Evolutionary conservation across 2,113 vertebrate genomes (phyloP), one percentile per base, ranked within the genome.

Genomic region (Malurus melanocephalus): DNA sequence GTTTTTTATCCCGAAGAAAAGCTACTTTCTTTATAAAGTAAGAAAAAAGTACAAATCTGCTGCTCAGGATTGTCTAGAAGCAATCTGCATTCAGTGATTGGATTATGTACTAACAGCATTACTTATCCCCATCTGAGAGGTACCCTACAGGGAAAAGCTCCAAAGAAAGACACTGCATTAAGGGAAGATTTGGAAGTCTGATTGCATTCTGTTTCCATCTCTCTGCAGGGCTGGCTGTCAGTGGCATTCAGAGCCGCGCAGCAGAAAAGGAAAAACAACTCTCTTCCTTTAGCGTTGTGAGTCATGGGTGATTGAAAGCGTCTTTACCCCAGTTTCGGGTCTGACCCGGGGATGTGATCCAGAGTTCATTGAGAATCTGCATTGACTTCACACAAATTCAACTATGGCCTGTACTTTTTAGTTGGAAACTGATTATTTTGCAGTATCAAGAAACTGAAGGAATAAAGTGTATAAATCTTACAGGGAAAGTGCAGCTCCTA

Each of bases 21-120:
- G 4, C 38, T 76, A 87, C 51, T 87, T 93, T 48, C n/a, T 72
- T 76, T 62, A 65, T 61, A 69, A 89, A 84, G 32, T 48, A 53
- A 26, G 33, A 35, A 46, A 16, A 9, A 40, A 33, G 19, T 22
- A 53, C 21, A 55, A 75, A 59, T 76, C 69, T 73, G 26, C 48
- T 82, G 14, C 64, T 88, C 43, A 32, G 80, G 52, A 65, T 66
- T 90, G 66, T 91, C 80, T 84, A 81, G 77, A 59, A 93, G 83
- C 88, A 93, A 96, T 93, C 92, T 94, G 82, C 90, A 96, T 96
- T 93, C 92, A 81, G 66, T 94, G 95, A 94, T 93, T 95, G 93
- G 92, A 93, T 93, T 95, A 92, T 79, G 77, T 90, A 93, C 86
- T 94, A 94, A 93, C 88, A 87, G 88, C 92, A 79, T 95, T 95